Conservation (phyloP, 1,140 invertebrate species). For the Bombus waltoni region DNA sequence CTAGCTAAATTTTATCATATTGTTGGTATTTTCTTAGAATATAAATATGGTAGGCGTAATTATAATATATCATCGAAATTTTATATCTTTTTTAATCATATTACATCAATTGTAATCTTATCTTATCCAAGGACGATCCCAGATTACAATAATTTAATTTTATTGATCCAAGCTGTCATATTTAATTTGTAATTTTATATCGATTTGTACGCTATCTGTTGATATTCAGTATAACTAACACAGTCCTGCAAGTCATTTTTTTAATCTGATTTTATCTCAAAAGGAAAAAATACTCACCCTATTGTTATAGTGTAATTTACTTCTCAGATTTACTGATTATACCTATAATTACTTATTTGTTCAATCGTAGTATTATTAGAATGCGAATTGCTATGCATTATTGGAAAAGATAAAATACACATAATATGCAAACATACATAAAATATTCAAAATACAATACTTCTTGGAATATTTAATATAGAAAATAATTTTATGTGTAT, state of each 20-base stretch:
- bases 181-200: neutral
- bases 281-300: neutral
- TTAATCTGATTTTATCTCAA: too few species aligned
- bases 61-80: neutral
- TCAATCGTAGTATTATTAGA: neutral
- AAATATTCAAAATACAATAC: too few species aligned
- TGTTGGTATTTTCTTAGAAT: neutral
- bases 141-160: neutral
- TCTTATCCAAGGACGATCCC: neutral
- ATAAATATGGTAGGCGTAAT: neutral
- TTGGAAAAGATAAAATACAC: too few species aligned
- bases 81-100: neutral
- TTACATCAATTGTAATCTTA: neutral
- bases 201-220: neutral
- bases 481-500: too few species aligned
- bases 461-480: too few species aligned
- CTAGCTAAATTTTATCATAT: neutral
- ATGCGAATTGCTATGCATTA: neutral
- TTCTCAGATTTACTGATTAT: neutral
- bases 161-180: neutral
- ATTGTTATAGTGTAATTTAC: neutral
- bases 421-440: too few species aligned
- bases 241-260: neutral
- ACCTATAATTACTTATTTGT: neutral
- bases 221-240: neutral